Conservation (phyloP, 1,140 invertebrate genomes). For the Arctopsyche grandis region DNA sequence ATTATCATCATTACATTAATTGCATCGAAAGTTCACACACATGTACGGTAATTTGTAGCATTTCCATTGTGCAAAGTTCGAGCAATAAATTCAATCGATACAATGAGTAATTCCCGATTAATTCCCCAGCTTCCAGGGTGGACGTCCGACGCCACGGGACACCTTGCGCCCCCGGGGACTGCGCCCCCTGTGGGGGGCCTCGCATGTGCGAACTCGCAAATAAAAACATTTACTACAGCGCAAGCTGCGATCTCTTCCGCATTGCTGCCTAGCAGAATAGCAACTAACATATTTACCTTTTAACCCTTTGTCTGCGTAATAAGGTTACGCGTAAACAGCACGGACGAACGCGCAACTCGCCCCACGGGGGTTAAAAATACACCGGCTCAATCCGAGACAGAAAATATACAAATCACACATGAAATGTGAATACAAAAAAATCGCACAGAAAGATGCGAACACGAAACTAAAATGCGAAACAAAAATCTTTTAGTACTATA, state of each 20-base stretch:
- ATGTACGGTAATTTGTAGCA: not conserved
- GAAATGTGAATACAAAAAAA: no score
- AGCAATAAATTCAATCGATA: no score
- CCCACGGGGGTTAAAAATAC: not conserved
- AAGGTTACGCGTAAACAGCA: conserved; percentile 31
- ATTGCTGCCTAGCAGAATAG: not conserved
- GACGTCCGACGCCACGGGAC: not conserved
- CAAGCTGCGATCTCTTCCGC: not conserved
- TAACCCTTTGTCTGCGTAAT: conserved; percentile 36
- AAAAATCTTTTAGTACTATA: no score
- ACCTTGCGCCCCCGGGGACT: conserved; percentile 3
- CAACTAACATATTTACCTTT: conserved; percentile 25
- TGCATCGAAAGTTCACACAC: not conserved
- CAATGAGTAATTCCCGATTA: not conserved
- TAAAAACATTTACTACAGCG: conserved; percentile 21
- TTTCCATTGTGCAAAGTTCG: not conserved
- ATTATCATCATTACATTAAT: not conserved
- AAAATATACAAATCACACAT: no score
- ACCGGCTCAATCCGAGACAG: no score
- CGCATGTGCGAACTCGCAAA: conserved; percentile 32
- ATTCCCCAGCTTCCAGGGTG: not conserved
- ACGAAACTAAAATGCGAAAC: no score
- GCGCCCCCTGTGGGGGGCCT: not conserved
- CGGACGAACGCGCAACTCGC: conserved; percentile 3
- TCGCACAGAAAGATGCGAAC: no score